Conservation (phyloP, 2,888 invertebrate genomes). For the Himalopsyche japonica region DNA sequence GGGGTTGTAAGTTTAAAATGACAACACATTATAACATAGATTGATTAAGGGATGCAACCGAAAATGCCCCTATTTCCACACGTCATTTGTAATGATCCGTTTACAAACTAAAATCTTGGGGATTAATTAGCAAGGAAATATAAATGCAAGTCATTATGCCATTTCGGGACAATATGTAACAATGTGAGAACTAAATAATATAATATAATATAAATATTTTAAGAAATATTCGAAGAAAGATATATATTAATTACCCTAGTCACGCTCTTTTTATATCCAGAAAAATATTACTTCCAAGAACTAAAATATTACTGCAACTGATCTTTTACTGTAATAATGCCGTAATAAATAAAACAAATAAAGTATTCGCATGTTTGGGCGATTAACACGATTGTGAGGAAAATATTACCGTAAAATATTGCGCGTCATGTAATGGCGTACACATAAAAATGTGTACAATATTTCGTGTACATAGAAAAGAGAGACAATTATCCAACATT, state of each 20-base stretch:
- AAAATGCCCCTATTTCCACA: background rate
- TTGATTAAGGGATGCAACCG: background rate
- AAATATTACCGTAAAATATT: too few relatives aligned
- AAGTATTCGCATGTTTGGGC: too few relatives aligned
- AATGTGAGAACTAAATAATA: background rate
- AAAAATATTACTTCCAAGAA: background rate
- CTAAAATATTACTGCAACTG: too few relatives aligned
- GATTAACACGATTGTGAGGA: too few relatives aligned
- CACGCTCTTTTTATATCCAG: background rate
- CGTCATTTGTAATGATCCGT: background rate
- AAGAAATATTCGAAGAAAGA: background rate
- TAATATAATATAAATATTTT: background rate
- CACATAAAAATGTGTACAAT: too few relatives aligned
- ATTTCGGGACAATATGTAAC: background rate
- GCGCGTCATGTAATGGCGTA: too few relatives aligned
- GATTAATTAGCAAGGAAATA: background rate
- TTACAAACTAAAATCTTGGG: background rate
- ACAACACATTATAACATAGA: background rate
- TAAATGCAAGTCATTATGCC: background rate
- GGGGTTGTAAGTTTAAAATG: background rate
- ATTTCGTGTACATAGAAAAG: too few relatives aligned
- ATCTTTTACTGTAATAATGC: too few relatives aligned
- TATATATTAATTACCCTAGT: background rate
- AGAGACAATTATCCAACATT: too few relatives aligned
- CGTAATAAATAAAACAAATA: too few relatives aligned